Evolutionary conservation across 2,113 vertebrate genomes (phyloP), one percentile per base, ranked within the genome.

Genomic region (Struthidea cinerea): DNA sequence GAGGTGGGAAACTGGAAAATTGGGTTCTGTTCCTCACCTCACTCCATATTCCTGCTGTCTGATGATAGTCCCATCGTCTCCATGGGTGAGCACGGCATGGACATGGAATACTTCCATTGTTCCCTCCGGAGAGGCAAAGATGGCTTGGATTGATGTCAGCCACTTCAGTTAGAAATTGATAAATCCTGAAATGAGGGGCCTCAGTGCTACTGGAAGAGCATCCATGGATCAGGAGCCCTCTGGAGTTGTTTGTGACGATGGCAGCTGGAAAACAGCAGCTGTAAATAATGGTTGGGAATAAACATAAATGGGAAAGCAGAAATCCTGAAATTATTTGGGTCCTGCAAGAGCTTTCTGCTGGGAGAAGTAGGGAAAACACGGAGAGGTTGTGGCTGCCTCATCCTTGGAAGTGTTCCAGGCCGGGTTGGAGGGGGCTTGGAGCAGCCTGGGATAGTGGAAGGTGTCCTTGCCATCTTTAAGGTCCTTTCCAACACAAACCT

Each of bases 261-360:
- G 53, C 49, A 88, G 55, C 71, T 89, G 87, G 47, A 71, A 87
- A 81, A 50, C 37, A 86, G 61, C 65, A 87, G 55, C 87, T 92
- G 24, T 23, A 26, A 88, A 70, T 33, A 47, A 10, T 56, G n/a
- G 8, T 4, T 83, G 53, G 47, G 44, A 55, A 27, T 37, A 68
- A 85, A 68, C 16, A 37, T 10, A 22, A 77, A 59, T 3, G 17
- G 16, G 10, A 57, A 86, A 89, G 60, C 50, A 89, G 42, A 49
- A 86, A 59, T 70, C 28, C 44, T 50, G 22, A 20, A 7, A 24
- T 41, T 59, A 5, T 16, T 63, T 39, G 49, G 67, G 6, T 90
- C 49, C 65, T 80, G 26, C 16, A 50, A 65, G 46, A 74, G 59
- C n/a, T 87, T 87, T 53, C 22, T 87, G 41, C 26, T 86, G 37